These are phyloP conservation scores for Kobus ellipsiprymnus DNA, from an alignment of 2,113 vertebrate species.

Conservation along the genomic window DNA sequence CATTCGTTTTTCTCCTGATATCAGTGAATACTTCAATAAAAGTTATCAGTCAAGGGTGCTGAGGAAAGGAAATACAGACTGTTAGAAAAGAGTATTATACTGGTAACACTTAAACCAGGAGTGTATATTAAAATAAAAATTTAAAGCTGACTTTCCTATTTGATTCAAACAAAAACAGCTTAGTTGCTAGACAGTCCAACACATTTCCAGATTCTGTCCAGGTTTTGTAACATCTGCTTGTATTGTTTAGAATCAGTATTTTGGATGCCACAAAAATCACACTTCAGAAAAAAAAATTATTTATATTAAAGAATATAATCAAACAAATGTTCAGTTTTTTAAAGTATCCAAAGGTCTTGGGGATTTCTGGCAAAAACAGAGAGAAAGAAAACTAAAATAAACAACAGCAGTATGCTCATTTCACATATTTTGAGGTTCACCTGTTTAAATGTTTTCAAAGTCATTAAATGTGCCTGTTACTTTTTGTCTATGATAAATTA, in stretches of 20 bases:
- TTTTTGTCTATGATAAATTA: constrained; percentile 10
- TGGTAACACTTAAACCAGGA: neutral
- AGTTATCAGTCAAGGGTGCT: neutral
- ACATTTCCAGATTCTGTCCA: neutral
- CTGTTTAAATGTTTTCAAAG: constrained; percentile 46
- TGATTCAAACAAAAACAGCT: neutral
- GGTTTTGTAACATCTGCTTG: neutral
- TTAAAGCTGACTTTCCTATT: neutral
- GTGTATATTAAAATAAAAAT: neutral
- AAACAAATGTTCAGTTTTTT: constrained; percentile 7
- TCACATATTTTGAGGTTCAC: constrained; percentile 7
- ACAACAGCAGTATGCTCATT: constrained; percentile 31
- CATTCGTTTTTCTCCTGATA: neutral
- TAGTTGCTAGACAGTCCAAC: neutral
- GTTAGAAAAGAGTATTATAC: neutral
- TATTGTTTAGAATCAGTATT: neutral
- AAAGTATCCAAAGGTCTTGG: neutral
- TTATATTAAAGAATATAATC: neutral
- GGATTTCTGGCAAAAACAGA: constrained; percentile 26
- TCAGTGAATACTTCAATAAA: neutral
- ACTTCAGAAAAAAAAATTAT: neutral
- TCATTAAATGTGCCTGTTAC: constrained; percentile 14
- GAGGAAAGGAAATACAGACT: neutral
- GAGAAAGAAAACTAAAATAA: constrained; percentile 20
- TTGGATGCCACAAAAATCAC: neutral